Evolutionary conservation across 2,113 vertebrate species (phyloP), one percentile per base, ranked within the genome.

Genomic region (Silurus meridionalis): DNA sequence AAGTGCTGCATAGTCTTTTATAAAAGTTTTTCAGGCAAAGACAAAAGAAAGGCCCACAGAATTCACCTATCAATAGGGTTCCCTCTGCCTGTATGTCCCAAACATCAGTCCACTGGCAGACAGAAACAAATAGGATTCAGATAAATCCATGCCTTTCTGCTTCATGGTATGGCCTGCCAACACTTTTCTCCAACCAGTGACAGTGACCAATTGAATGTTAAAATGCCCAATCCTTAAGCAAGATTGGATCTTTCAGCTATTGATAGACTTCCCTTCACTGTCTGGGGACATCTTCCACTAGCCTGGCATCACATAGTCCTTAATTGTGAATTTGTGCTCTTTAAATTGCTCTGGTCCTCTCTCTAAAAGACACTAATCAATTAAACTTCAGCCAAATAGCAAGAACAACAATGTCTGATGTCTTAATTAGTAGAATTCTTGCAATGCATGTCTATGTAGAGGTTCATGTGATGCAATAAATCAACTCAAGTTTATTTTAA

Each of bases 81-180:
- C 82, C 69, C 84, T 77, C 80, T 90, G 88, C 87, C 91, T 91
- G 91, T 88, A 4, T 13, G 75, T 81, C 85, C 88, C 87, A 87
- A 71, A 5, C 83, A 87, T 90, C 87, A 69, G 90, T 91, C 88
- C 87, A 93, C 91, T 91, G 74, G 90, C 57, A 67, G 83, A 89
- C 92, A 92, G 86, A 91, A 91, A 92, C 91, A 91, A 92, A 93
- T 90, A 85, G 90, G 90, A 92, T 93, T 93, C 92, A 90, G 88
- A 92, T 92, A 90, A 92, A 93, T 94, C 37, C 90, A 94, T 89
- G 90, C 7, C 48, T 15, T 79, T 90, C 89, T 84, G 91, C 91
- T 91, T 90, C 69, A 61, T 87, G 66, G 86, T 88, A 69, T 85
- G 89, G 90, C 91, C 89, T 88, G 87, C 81, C 87, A 80, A 25